These are phyloP conservation scores for Stegostoma tigrinum DNA, from an alignment of 2,113 vertebrate genomes.

Conservation along the genomic window DNA sequence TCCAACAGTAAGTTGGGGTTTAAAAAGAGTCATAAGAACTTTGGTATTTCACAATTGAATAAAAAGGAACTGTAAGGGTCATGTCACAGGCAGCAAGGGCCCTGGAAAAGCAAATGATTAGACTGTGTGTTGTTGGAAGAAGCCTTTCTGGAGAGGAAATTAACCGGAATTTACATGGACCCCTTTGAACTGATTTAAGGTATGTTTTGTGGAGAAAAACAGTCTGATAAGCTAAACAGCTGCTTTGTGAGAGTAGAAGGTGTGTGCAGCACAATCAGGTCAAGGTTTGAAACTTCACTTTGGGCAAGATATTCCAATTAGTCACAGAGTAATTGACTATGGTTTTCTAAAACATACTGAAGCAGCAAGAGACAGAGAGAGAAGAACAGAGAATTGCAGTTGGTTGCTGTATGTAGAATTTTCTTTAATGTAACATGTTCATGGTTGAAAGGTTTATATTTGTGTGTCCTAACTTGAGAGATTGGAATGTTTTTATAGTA, in stretches of 20 bases:
- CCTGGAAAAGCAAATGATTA: background rate
- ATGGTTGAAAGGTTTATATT: background rate
- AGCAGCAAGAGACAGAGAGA: background rate
- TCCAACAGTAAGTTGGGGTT: background rate
- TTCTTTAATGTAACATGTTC: background rate
- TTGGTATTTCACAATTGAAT: background rate
- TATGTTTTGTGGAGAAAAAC: background rate
- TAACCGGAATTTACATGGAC: background rate
- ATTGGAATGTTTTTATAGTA: background rate
- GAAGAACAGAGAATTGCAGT: background rate
- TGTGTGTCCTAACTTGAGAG: background rate
- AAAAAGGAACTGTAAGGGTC: background rate
- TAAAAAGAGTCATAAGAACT: background rate
- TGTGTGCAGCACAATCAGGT: background rate
- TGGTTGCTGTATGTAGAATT: background rate
- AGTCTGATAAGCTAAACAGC: no score
- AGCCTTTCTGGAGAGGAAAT: background rate
- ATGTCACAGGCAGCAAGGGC: background rate
- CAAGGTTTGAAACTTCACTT: background rate
- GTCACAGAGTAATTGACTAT: background rate
- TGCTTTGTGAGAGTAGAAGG: background rate
- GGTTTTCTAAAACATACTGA: background rate
- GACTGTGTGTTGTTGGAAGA: background rate
- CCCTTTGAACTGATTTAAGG: background rate
- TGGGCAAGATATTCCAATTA: background rate